A percentile compares a stretch with the other conserved stretches of the same genome.
Evolutionary conservation across 2,888 invertebrate species (phyloP).

Genomic region (Pocota personata): DNA sequence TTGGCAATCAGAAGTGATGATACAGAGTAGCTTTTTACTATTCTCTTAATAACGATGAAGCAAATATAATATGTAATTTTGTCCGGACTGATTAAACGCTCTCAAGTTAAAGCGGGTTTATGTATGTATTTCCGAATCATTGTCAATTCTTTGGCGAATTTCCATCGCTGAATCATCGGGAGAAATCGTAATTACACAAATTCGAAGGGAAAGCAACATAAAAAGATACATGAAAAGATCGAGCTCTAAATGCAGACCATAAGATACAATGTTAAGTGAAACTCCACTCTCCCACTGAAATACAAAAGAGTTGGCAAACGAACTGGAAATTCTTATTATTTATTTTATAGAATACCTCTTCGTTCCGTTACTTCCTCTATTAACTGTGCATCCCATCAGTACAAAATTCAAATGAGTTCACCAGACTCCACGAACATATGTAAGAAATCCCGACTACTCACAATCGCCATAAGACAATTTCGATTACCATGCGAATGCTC

Average conservation of each 20-base stretch:
- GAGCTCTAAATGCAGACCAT: not conserved
- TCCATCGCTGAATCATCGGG: no score
- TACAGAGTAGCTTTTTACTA: no score
- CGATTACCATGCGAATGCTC: constrained; percentile 43
- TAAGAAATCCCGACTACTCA: constrained; percentile 7
- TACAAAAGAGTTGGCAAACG: constrained; percentile 58
- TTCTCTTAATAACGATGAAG: no score
- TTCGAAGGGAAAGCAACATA: no score
- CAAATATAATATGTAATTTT: no score
- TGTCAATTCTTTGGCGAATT: no score
- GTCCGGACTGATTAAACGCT: no score
- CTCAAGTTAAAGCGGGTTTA: no score
- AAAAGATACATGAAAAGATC: not conserved
- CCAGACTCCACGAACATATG: not conserved
- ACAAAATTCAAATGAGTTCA: constrained; percentile 48
- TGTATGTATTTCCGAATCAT: no score
- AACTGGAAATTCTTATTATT: constrained; percentile 38
- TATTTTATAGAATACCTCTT: constrained; percentile 1
- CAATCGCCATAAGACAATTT: constrained; percentile 7
- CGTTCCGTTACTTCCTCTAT: constrained; percentile 27
- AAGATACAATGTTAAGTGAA: not conserved
- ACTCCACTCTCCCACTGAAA: not conserved
- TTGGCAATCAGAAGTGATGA: no score
- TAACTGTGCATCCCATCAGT: constrained; percentile 28
- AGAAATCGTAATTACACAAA: no score